Conservation (phyloP, 2,888 invertebrate species). For the Physocephala rufipes region DNA sequence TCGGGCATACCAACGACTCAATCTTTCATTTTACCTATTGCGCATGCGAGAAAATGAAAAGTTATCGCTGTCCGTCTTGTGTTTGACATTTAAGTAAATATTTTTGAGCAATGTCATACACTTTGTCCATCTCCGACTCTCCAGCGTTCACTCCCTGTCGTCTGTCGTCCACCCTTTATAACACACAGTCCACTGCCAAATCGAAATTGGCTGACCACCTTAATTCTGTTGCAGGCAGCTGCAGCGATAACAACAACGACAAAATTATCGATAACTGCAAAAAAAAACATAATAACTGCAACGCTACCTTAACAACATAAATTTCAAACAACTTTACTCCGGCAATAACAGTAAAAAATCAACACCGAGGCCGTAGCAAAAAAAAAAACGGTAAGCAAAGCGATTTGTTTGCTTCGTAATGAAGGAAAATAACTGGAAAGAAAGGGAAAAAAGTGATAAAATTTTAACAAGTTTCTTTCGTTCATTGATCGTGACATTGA, state of each 20-base stretch:
- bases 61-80: conserved; percentile 12
- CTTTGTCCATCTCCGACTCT: neutral
- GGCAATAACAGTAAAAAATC: neutral
- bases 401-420: conserved; percentile 18
- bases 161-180: neutral
- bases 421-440: too few species aligned
- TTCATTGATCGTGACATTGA: conserved; percentile 34
- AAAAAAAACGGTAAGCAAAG: conserved; percentile 9
- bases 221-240: neutral
- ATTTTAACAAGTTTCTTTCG: conserved; percentile 10
- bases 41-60: too few species aligned
- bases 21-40: too few species aligned
- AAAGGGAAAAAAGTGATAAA: conserved; percentile 9
- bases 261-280: neutral
- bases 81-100: conserved; percentile 25
- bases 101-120: neutral
- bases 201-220: neutral
- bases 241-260: neutral
- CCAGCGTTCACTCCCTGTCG: neutral
- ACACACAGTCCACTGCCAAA: too few species aligned
- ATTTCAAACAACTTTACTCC: too few species aligned
- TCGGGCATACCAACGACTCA: too few species aligned
- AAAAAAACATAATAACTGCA: neutral
- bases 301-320: neutral
- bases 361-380: neutral